A percentile compares a stretch with the other conserved stretches of the same genome.
These are phyloP conservation scores for Schizopygopsis malacanthus DNA, from an alignment of 2,797 vertebrate genomes.

Conservation along the genomic window DNA sequence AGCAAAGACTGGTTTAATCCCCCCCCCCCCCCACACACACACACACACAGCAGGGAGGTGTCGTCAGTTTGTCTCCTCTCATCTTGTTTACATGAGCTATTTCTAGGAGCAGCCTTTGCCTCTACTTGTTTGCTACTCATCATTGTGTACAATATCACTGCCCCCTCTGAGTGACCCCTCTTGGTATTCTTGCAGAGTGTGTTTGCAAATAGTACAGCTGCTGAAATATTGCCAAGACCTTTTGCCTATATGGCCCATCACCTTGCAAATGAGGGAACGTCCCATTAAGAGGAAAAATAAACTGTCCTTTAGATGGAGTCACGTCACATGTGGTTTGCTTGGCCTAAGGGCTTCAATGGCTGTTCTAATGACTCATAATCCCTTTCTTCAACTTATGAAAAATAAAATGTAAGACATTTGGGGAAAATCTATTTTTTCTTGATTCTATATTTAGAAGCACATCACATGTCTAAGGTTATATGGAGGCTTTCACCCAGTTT, in stretches of 20 bases:
- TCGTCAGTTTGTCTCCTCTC: slow-evolving; percentile 27
- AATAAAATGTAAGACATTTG: slow-evolving; percentile 10
- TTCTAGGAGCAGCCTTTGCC: slow-evolving; percentile 39
- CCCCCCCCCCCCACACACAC: no score
- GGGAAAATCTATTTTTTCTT: background rate
- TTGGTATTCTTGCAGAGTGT: background rate
- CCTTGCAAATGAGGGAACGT: slow-evolving; percentile 31
- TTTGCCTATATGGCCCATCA: slow-evolving; percentile 47
- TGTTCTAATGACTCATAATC: slow-evolving; percentile 31
- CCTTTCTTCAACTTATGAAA: background rate
- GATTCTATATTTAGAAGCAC: slow-evolving; percentile 1
- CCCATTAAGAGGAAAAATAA: slow-evolving; percentile 40
- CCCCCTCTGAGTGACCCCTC: slow-evolving; percentile 10
- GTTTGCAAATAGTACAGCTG: slow-evolving; percentile 28
- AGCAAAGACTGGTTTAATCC: background rate
- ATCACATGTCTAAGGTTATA: slow-evolving; percentile 9
- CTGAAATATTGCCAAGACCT: slow-evolving; percentile 37
- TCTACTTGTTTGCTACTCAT: slow-evolving; percentile 21
- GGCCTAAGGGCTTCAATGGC: slow-evolving; percentile 5
- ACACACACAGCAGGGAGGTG: background rate
- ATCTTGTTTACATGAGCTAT: slow-evolving; percentile 39
- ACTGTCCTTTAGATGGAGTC: slow-evolving; percentile 27
- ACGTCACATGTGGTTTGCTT: slow-evolving; percentile 32
- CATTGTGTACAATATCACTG: slow-evolving; percentile 13
- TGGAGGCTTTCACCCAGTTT: background rate